Percentiles rank a stretch among this genome's conserved stretches.
phyloP scores from a whole-genome alignment of 2,888 invertebrate genomes.

The Ceramica pisi region DNA sequence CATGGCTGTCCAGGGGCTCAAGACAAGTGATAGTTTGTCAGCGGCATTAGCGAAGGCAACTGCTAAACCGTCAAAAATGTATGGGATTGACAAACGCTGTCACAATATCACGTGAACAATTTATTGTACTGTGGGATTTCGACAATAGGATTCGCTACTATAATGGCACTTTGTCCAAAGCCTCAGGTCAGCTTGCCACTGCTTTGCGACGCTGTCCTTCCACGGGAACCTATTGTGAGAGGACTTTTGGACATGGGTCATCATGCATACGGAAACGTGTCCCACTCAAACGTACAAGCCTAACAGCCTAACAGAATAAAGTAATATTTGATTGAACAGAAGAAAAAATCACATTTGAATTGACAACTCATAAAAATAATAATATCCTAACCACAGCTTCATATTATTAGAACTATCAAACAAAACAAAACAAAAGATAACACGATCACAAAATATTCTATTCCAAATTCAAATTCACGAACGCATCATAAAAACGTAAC shows the following conservation, averaged over 20 bases:
- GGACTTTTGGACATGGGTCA: not conserved
- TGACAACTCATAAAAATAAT: not conserved
- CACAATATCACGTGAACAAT: too few species aligned
- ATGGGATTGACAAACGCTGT: too few species aligned
- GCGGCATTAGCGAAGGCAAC: too few species aligned
- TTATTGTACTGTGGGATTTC: too few species aligned
- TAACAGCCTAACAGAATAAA: too few species aligned
- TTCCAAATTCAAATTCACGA: slow-evolving; percentile 49
- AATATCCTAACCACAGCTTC: not conserved
- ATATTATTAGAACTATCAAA: slow-evolving; percentile 11
- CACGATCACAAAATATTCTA: slow-evolving; percentile 32
- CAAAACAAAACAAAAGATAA: slow-evolving; percentile 56
- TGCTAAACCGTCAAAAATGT: too few species aligned
- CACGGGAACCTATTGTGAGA: not conserved
- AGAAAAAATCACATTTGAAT: not conserved
- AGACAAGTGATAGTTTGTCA: too few species aligned
- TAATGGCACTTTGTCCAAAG: too few species aligned
- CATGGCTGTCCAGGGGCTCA: too few species aligned
- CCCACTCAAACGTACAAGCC: too few species aligned
- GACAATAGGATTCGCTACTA: too few species aligned
- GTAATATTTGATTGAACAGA: too few species aligned
- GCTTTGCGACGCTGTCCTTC: not conserved
- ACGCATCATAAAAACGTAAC: slow-evolving; percentile 59
- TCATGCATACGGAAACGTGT: not conserved
- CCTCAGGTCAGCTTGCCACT: not conserved